Evolutionary conservation across 2,797 vertebrate species (phyloP).

Genomic region (Molothrus aeneus): DNA sequence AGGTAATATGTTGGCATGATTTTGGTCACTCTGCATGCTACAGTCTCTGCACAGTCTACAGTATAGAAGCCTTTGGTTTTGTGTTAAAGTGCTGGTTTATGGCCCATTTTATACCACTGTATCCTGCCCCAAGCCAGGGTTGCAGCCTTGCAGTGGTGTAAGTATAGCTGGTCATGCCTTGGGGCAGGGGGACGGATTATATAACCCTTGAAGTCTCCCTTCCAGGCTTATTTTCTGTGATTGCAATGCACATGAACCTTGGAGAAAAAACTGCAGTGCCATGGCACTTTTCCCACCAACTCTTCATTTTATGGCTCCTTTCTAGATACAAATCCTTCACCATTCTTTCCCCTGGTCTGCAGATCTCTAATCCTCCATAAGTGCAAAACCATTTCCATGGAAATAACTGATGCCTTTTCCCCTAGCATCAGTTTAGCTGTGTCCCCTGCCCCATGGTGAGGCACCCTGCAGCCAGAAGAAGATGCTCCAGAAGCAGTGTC

Average conservation of each 20-base stretch:
- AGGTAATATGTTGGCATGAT: background rate
- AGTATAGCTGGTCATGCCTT: background rate
- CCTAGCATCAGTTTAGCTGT: accelerated
- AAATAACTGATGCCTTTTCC: background rate
- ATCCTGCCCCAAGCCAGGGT: background rate
- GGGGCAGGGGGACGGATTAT: background rate
- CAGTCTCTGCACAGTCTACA: background rate
- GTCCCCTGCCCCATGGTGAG: background rate
- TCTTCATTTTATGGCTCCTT: background rate
- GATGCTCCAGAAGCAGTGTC: background rate
- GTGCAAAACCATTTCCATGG: background rate
- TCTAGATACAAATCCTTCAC: background rate
- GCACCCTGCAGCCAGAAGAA: background rate
- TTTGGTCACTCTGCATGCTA: background rate
- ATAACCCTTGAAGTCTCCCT: background rate
- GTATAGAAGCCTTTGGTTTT: background rate
- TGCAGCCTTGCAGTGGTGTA: background rate
- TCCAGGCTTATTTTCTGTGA: background rate
- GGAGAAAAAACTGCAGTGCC: background rate
- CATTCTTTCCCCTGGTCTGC: background rate
- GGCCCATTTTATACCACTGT: background rate
- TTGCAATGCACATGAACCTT: background rate
- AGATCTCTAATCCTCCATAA: background rate
- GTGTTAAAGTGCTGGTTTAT: background rate
- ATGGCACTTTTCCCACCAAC: background rate